These are phyloP conservation scores for Anticlea derivata DNA, from an alignment of 2,888 invertebrate genomes.

Conservation along the genomic window DNA sequence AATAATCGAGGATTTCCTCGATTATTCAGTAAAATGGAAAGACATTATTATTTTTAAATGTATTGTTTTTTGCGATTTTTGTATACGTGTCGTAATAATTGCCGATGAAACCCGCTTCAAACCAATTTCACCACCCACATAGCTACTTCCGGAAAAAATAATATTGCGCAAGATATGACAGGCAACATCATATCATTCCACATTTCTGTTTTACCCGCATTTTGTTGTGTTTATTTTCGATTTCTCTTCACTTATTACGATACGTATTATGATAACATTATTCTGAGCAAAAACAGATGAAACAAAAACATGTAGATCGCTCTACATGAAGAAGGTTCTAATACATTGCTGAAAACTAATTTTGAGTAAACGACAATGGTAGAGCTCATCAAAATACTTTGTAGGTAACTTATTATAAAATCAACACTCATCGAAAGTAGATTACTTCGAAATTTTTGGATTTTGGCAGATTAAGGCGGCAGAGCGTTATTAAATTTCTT, in stretches of 20 bases:
- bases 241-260: slow-evolving; percentile 62
- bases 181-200: slow-evolving; percentile 26
- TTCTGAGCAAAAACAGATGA: slow-evolving; percentile 48
- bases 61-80: too few relatives aligned
- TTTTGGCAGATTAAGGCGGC: too few relatives aligned
- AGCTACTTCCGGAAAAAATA: slow-evolving; percentile 18
- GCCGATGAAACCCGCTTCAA: slow-evolving; percentile 15
- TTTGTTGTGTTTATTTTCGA: slow-evolving; percentile 66
- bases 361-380: neutral
- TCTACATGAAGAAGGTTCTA: slow-evolving; percentile 25
- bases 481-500: too few relatives aligned
- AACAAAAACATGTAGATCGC: slow-evolving; percentile 37
- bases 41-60: too few relatives aligned
- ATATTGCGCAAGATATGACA: slow-evolving; percentile 34
- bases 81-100: neutral
- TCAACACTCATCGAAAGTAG: too few relatives aligned
- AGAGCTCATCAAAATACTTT: neutral
- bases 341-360: neutral
- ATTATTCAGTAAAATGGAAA: too few relatives aligned
- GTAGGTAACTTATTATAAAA: too few relatives aligned
- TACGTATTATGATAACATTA: slow-evolving; percentile 49
- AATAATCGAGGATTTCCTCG: too few relatives aligned
- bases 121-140: slow-evolving; percentile 16
- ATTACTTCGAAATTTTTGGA: too few relatives aligned
- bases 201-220: slow-evolving; percentile 55